Base-by-base conservation (phyloP, 2,113 vertebrate species). In the Cygnus atratus region DNA sequence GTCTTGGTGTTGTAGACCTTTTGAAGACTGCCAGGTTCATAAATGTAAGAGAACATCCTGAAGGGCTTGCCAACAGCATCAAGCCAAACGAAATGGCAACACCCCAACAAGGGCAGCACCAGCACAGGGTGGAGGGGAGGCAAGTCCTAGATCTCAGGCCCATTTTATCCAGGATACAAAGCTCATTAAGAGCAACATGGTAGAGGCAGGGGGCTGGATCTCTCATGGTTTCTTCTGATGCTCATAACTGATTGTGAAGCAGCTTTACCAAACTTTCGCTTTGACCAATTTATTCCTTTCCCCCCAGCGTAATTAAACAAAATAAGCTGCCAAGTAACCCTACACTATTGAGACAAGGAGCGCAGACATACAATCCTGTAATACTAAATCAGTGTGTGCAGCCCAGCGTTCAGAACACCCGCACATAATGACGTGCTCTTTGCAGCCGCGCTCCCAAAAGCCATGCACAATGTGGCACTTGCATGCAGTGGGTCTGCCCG, bases 1-100 rank as follows among this genome's bases (percentile, higher is more conserved):
- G 29, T 28, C 54, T 39, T 70, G 75, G 57, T 39, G 28, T 26
- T 59, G 33, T 18, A 59, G 75, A 20, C 37, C 43, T 63, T 59
- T 26, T 22, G 81, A 65, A 70, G 22, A 35, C 14, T 29, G 12
- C 50, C 63, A 7, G 4, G 68, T 57, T 43, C 61, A 44, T 2
- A 11, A 89, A 39, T 2, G 10, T 18, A 67, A 20, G 43, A 26
- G 48, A 70, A 52, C 55, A 54, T 41, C 68, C 62, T 26, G 16
- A 79, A 68, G 48, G 18, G 37, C 33, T n/a, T 79, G 43, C 17
- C 59, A 72, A 24, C 43, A 66, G 59, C 66, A 61, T 19, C 29
- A 28, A 59, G 29, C 24, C 48, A 50, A n/a, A 25, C 0, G 1
- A 48, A 55, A 41, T 0, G 1, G 35, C 50, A 76, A 17, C 37